phyloP scores from a whole-genome alignment of 2,113 vertebrate species.

The Leptocoma aspasia region DNA sequence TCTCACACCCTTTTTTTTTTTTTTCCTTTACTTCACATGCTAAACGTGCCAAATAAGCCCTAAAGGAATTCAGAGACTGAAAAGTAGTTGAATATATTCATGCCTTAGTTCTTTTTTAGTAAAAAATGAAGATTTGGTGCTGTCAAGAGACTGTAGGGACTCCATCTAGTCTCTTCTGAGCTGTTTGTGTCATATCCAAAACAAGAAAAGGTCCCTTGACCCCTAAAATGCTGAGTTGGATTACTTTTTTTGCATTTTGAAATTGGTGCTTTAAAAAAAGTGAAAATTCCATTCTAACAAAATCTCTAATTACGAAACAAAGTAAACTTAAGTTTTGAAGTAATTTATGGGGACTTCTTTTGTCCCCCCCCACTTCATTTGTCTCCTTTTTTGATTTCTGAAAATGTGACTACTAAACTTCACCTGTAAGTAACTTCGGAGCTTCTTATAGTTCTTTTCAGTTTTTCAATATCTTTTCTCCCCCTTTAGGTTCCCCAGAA shows the following conservation, averaged over 20 bases:
- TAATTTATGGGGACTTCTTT: neutral
- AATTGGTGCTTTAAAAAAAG: neutral
- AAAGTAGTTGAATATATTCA: neutral
- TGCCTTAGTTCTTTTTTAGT: neutral
- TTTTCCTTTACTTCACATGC: neutral
- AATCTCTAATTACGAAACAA: neutral
- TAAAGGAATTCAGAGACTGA: neutral
- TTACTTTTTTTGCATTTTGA: neutral
- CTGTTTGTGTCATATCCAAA: neutral
- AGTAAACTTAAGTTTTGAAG: neutral
- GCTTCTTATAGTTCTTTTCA: neutral
- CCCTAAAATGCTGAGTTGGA: neutral
- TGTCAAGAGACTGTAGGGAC: neutral
- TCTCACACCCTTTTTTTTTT: neutral
- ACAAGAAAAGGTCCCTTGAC: neutral
- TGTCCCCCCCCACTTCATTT: neutral
- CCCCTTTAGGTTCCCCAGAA: constrained; percentile 25
- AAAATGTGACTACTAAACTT: neutral
- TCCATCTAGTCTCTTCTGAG: neutral
- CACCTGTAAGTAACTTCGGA: neutral
- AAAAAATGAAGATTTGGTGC: neutral
- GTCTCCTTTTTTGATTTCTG: neutral
- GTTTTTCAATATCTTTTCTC: constrained; percentile 7
- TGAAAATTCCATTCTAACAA: neutral
- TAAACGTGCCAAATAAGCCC: neutral